Evolutionary conservation across 2,113 vertebrate genomes (phyloP).

Genomic region (Erythrocercus mccallii): DNA sequence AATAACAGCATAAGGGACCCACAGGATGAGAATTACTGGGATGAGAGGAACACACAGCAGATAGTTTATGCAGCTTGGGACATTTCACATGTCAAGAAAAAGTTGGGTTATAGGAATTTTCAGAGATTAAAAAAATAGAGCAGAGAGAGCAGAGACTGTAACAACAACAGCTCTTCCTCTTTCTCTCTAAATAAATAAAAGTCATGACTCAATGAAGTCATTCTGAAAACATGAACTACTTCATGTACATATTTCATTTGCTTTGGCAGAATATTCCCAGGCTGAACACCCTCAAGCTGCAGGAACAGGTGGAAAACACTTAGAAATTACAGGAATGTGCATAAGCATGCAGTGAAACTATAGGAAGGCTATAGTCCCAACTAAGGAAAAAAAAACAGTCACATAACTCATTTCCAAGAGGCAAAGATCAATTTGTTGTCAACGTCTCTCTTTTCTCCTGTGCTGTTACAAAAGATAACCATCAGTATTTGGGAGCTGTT

Average conservation of each 20-base stretch:
- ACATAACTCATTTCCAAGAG: not conserved
- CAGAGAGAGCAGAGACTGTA: not conserved
- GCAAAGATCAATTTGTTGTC: not conserved
- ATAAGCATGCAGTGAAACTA: not conserved
- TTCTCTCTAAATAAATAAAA: not conserved
- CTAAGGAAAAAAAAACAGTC: not conserved
- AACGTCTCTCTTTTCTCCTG: not conserved
- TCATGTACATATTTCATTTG: slow-evolving; percentile 24
- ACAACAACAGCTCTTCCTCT: slow-evolving; percentile 7
- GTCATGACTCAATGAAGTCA: slow-evolving; percentile 38
- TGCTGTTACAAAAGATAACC: not conserved
- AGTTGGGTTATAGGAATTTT: not conserved
- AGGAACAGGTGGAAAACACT: not conserved
- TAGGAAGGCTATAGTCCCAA: not conserved
- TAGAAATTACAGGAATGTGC: not conserved
- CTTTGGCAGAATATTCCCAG: slow-evolving; percentile 14
- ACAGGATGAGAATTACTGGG: not conserved
- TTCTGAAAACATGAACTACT: slow-evolving; percentile 41
- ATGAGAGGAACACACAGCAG: not conserved
- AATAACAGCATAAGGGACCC: not conserved
- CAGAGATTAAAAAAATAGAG: slow-evolving; percentile 16
- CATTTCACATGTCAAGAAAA: slow-evolving; percentile 1
- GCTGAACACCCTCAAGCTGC: not conserved
- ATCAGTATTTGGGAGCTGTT: not conserved
- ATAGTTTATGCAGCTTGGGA: not conserved